Conservation (phyloP, 2,113 vertebrate species). For the Oriolus oriolus region DNA sequence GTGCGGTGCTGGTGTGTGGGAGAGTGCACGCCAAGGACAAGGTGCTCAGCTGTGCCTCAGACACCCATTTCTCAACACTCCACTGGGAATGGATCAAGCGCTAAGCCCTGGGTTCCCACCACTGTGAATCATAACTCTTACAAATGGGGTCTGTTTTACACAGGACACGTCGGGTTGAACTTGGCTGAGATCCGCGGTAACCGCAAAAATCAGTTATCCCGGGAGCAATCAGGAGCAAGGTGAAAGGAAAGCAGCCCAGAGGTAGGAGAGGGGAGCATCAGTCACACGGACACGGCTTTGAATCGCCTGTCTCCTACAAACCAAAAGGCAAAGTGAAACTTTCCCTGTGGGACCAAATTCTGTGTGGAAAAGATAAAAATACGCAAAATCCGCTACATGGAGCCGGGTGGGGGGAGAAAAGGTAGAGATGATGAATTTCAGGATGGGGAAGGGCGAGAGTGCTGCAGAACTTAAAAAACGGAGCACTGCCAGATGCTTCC, state of each 20-base stretch:
- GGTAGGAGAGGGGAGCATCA: background rate
- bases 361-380: background rate
- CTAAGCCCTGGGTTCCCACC: background rate
- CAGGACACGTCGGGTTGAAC: background rate
- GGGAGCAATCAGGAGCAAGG: background rate
- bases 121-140: background rate
- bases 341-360: background rate
- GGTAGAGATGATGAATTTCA: background rate
- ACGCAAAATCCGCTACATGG: background rate
- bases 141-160: background rate
- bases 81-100: background rate
- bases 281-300: background rate
- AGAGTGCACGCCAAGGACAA: conserved; percentile 35
- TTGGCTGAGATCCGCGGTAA: conserved; percentile 4
- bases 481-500: conserved; percentile 30
- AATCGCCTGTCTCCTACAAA: background rate
- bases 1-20: background rate
- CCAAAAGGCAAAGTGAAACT: background rate
- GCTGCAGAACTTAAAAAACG: background rate
- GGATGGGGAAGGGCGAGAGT: background rate
- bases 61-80: conserved; percentile 12
- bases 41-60: conserved; percentile 44
- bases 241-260: background rate
- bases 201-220: background rate
- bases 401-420: fast-evolving